Evolutionary conservation across 2,797 vertebrate genomes (phyloP).

Genomic region (Myoxocephalus aenaeus): DNA sequence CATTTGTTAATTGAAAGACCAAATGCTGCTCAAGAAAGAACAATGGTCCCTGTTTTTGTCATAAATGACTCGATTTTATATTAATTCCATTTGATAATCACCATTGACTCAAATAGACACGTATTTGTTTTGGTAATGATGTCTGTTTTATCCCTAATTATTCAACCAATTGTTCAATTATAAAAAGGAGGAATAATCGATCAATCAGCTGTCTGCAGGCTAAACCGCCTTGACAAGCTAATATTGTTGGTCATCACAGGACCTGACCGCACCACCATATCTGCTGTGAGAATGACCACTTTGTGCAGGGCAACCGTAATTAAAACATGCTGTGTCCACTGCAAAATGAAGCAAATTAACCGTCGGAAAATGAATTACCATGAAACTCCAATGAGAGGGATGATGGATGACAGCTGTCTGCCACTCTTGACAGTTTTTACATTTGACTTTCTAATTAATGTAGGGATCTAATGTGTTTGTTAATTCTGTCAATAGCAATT

Average conservation of each 20-base stretch:
- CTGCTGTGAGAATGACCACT: constrained; percentile 48
- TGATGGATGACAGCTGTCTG: constrained; percentile 82
- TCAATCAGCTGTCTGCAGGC: constrained; percentile 51
- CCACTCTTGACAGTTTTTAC: constrained; percentile 79
- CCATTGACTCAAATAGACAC: constrained; percentile 44
- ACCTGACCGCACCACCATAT: constrained; percentile 32
- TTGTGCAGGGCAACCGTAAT: constrained; percentile 50
- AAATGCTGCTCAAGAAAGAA: constrained; percentile 14
- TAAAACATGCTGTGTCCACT: constrained; percentile 64
- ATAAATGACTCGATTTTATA: constrained; percentile 25
- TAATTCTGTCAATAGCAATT: constrained; percentile 88
- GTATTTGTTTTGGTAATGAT: constrained; percentile 56
- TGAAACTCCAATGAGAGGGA: constrained; percentile 79
- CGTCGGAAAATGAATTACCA: constrained; percentile 71
- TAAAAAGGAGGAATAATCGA: constrained; percentile 56
- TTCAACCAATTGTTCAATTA: constrained; percentile 50
- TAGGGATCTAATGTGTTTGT: constrained; percentile 85
- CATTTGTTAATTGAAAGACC: neutral
- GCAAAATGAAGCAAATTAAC: constrained; percentile 75
- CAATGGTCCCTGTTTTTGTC: neutral
- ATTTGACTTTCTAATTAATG: constrained; percentile 87
- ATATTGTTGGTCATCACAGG: constrained; percentile 72
- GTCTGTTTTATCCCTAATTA: constrained; percentile 53
- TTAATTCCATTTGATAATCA: constrained; percentile 36
- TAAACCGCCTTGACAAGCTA: constrained; percentile 64